Percentiles rank a stretch among this genome's conserved stretches.
Evolutionary conservation across 2,888 invertebrate genomes (phyloP).

Genomic region (Magallana nippona): DNA sequence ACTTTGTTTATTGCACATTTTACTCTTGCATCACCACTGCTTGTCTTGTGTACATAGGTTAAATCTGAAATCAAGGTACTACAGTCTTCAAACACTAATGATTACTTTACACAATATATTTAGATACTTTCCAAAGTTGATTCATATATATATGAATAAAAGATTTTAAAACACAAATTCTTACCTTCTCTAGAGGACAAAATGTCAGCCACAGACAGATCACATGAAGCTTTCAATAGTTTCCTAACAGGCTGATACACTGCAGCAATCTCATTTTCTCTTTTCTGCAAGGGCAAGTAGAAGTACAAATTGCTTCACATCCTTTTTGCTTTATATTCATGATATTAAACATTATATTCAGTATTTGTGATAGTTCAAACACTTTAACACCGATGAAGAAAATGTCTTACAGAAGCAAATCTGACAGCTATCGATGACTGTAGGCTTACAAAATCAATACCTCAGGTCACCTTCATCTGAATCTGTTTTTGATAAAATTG

Average conservation of each 20-base stretch:
- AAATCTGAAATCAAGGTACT: conserved; percentile 81
- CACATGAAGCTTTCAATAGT: conserved; percentile 83
- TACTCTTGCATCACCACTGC: conserved; percentile 90
- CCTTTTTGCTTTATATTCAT: not conserved
- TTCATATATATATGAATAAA: not conserved
- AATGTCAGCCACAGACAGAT: conserved; percentile 88
- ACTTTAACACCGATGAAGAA: too few species aligned
- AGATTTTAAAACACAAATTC: conserved; percentile 37
- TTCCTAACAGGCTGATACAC: conserved; percentile 75
- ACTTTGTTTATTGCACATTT: conserved; percentile 91
- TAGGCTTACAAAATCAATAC: too few species aligned
- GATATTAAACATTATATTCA: too few species aligned
- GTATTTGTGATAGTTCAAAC: too few species aligned
- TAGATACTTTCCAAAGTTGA: too few species aligned
- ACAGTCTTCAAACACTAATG: too few species aligned
- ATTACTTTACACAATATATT: too few species aligned
- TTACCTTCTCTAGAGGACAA: conserved; percentile 89
- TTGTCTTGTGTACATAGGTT: conserved; percentile 94
- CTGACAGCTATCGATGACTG: too few species aligned
- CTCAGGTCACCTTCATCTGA: too few species aligned
- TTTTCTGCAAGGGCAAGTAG: conserved; percentile 80
- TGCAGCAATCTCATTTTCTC: conserved; percentile 84
- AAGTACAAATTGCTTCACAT: not conserved
- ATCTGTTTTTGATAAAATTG: too few species aligned
- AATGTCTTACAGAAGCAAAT: too few species aligned